Evolutionary conservation across 2,888 invertebrate genomes (phyloP).

Genomic region (Ectobius pallidus): DNA sequence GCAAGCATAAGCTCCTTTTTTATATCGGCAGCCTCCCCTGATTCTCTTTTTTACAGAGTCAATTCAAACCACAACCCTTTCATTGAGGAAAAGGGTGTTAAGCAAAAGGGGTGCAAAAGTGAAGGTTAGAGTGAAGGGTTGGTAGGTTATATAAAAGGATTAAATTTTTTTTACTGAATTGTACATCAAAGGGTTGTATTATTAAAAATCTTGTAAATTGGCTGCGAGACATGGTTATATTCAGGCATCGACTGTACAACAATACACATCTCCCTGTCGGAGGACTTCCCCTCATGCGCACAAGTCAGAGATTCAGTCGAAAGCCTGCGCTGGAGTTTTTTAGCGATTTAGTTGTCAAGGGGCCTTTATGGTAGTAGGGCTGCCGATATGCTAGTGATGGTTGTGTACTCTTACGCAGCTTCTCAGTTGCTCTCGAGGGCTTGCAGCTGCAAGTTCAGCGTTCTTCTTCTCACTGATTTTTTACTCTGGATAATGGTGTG

Average conservation of each 20-base stretch:
- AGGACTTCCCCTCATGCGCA: slow-evolving; percentile 27
- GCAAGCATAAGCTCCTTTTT: too few relatives aligned
- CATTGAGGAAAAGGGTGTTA: slow-evolving; percentile 29
- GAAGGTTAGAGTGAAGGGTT: slow-evolving; percentile 29
- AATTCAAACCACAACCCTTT: slow-evolving; percentile 24
- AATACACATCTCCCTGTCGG: slow-evolving; percentile 10
- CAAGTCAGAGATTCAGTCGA: slow-evolving; percentile 19
- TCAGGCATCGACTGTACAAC: slow-evolving; percentile 34
- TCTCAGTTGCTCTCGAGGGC: slow-evolving; percentile 27
- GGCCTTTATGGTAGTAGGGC: slow-evolving; percentile 32
- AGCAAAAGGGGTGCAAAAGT: slow-evolving; percentile 35
- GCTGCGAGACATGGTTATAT: slow-evolving; percentile 27
- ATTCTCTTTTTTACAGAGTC: slow-evolving; percentile 11
- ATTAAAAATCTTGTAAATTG: slow-evolving; percentile 36
- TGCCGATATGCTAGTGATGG: background rate
- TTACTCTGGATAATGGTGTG: background rate
- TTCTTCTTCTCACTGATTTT: slow-evolving; percentile 1
- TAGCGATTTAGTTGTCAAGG: slow-evolving; percentile 28
- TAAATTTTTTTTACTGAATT: slow-evolving; percentile 28
- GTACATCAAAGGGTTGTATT: slow-evolving; percentile 37
- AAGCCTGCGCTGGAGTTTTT: slow-evolving; percentile 30
- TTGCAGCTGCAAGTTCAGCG: slow-evolving; percentile 8
- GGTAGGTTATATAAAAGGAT: slow-evolving; percentile 32
- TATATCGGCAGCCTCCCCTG: too few relatives aligned
- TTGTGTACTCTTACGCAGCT: background rate